Conservation (phyloP, 2,113 vertebrate species). For the Danionella cerebrum region DNA sequence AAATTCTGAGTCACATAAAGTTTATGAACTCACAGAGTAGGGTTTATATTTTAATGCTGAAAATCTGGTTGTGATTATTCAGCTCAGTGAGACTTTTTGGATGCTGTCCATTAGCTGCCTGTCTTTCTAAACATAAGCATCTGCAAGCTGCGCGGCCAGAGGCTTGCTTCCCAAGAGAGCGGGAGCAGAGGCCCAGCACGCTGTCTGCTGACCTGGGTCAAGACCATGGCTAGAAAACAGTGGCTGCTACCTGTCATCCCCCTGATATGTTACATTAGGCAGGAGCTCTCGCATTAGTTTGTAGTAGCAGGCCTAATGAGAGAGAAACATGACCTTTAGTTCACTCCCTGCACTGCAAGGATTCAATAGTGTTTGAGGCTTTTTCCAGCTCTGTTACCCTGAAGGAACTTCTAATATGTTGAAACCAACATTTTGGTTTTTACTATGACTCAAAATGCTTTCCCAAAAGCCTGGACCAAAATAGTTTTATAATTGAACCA, state of each 20-base stretch:
- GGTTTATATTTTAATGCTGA: conserved; percentile 58
- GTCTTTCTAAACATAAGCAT: conserved; percentile 55
- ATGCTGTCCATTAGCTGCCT: conserved; percentile 48
- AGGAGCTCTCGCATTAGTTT: conserved; percentile 8
- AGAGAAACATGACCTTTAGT: conserved; percentile 24
- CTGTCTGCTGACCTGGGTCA: conserved; percentile 20
- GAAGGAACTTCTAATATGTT: neutral
- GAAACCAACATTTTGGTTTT: conserved; percentile 12
- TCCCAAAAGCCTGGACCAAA: neutral
- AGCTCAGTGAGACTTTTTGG: conserved; percentile 50
- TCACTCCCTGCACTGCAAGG: conserved; percentile 9
- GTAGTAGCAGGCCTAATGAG: conserved; percentile 18
- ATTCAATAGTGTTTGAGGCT: neutral
- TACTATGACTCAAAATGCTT: neutral
- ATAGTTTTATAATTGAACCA: conserved; percentile 16
- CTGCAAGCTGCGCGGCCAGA: conserved; percentile 39
- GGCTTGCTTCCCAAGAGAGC: neutral
- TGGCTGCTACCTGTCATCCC: conserved; percentile 37
- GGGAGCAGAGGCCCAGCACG: neutral
- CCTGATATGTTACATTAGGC: conserved; percentile 34
- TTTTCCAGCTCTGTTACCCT: neutral
- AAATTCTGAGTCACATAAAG: no score
- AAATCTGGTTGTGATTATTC: conserved; percentile 67
- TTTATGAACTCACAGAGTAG: conserved; percentile 55
- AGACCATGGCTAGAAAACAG: conserved; percentile 13